Evolutionary conservation across 2,797 vertebrate genomes (phyloP), one percentile per base, ranked within the genome.

Genomic region (Helostoma temminkii): DNA sequence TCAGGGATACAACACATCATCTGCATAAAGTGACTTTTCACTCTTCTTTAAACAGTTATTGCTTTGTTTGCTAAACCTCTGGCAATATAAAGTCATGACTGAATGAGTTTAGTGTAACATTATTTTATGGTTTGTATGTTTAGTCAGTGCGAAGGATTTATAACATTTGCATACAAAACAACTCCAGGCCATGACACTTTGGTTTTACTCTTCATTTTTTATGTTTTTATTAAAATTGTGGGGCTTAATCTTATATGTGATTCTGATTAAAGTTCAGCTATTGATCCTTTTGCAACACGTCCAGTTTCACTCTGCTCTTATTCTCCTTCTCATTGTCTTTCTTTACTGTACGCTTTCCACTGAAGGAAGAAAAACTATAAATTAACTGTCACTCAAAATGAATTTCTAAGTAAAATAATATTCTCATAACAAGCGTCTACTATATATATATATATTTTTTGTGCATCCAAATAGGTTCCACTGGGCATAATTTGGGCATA

Each of bases 391-490:
- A 26, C 14, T 45, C 4, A 2, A 37, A 2, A 37, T 26, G 15
- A 24, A 30, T 28, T 28, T 0, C 58, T 60, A 45, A 71, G 54
- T 37, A 15, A 75, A 74, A 81, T 62, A 70, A 47, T 28, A 25
- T 41, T 61, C 22, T 62, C 59, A 57, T 53, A 76, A 82, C 57
- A 61, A 73, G 68, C 49, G 28, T 75, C 28, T 64, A 18, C 32
- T 75, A 25, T 62, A 22, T 46, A 63, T 67, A 64, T 21, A 77
- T 88, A n/a, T 66, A 74, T 67, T 65, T n/a, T 66, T 77, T 63
- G 6, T 74, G 55, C 45, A 65, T 55, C 71, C 45, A 88, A 86
- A 88, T 80, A 70, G 57, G 73, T 83, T 89, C 81, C 76, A 73
- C 24, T 2, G 79, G 71, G 78, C 48, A 83, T 84, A 54, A 83